Percentiles rank a stretch among this genome's conserved stretches.
Conservation (phyloP, 2,888 invertebrate genomes). For the Scelioninae gen. 2 region DNA sequence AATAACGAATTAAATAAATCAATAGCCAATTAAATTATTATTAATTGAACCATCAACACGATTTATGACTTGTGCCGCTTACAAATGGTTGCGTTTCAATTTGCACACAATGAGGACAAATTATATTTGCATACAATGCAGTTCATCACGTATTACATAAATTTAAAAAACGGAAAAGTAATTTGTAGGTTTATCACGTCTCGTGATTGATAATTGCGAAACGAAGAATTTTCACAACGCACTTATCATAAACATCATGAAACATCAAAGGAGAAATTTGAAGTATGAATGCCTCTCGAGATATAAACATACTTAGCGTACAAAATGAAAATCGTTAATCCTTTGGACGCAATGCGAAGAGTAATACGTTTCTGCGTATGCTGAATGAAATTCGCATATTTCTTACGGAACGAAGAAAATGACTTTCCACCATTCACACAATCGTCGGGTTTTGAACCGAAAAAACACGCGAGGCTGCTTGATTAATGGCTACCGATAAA, state of each 20-base stretch:
- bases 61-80: constrained; percentile 7
- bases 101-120: constrained; percentile 14
- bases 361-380: constrained; percentile 35
- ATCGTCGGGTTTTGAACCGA: neutral
- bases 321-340: constrained; percentile 45
- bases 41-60: constrained; percentile 4
- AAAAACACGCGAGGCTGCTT: constrained; percentile 25
- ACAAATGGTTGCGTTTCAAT: constrained; percentile 7
- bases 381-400: constrained; percentile 40
- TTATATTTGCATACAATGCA: constrained; percentile 40
- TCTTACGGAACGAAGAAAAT: constrained; percentile 26
- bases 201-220: constrained; percentile 36
- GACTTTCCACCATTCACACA: constrained; percentile 36
- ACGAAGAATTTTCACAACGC: constrained; percentile 9
- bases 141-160: constrained; percentile 17
- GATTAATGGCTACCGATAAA: constrained; percentile 28
- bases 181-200: constrained; percentile 32
- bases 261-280: constrained; percentile 30
- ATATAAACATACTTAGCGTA: constrained; percentile 41
- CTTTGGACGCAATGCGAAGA: constrained; percentile 16
- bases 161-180: constrained; percentile 19
- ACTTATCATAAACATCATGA: constrained; percentile 30
- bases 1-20: constrained; percentile 8
- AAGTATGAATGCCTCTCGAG: constrained; percentile 32
- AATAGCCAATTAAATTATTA: constrained; percentile 6